phyloP scores from a whole-genome alignment of 2,888 invertebrate genomes.

The Rhagonycha fulva region DNA sequence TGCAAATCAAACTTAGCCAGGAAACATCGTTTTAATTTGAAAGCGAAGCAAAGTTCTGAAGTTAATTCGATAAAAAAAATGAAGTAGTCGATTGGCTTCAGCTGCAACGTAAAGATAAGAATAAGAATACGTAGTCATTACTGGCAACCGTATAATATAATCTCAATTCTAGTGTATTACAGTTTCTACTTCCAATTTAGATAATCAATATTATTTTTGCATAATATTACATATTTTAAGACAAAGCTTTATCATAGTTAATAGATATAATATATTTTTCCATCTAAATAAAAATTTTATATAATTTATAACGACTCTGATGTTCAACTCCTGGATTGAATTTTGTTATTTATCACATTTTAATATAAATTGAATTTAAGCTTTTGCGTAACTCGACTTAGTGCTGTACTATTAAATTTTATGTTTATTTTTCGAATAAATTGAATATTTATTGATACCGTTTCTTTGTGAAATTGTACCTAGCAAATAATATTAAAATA shows the following conservation, averaged over 20 bases:
- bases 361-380: neutral
- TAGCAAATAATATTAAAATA: neutral
- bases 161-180: slow-evolving; percentile 34
- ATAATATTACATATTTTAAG: slow-evolving; percentile 7
- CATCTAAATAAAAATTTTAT: neutral
- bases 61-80: slow-evolving; percentile 23
- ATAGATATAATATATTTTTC: neutral
- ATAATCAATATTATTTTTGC: slow-evolving; percentile 13
- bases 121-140: slow-evolving; percentile 39
- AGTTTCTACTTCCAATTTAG: slow-evolving; percentile 12
- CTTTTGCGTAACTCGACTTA: neutral
- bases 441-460: neutral
- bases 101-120: slow-evolving; percentile 39
- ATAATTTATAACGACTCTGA: neutral
- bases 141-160: slow-evolving; percentile 38
- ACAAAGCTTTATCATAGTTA: neutral
- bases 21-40: slow-evolving; percentile 16
- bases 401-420: neutral
- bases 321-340: neutral
- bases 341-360: neutral
- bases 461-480: neutral
- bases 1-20: slow-evolving; percentile 11
- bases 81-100: slow-evolving; percentile 37
- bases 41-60: slow-evolving; percentile 19
- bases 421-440: neutral